These are phyloP conservation scores for Cygnus buccinator DNA, from an alignment of 2,113 vertebrate genomes.

Conservation along the genomic window DNA sequence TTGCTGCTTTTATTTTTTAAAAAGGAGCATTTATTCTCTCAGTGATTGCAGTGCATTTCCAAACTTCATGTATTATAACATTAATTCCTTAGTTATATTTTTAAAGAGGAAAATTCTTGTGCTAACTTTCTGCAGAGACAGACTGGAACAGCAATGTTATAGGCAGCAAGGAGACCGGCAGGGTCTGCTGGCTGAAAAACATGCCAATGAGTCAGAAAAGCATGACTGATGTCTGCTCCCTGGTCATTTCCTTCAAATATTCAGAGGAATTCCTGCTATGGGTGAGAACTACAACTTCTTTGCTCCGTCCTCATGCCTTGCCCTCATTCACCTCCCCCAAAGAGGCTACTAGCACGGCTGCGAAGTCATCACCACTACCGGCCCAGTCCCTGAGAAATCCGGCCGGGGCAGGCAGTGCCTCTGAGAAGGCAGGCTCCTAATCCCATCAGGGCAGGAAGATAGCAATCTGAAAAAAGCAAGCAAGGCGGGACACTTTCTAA, in stretches of 20 bases:
- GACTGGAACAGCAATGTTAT: not conserved
- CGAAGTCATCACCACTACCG: not conserved
- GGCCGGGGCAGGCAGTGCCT: slow-evolving; percentile 31
- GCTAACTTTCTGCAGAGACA: not conserved
- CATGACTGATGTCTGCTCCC: not conserved
- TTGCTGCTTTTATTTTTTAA: not conserved
- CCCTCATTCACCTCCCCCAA: not conserved
- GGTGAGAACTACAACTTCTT: not conserved
- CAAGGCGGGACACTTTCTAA: slow-evolving; percentile 44
- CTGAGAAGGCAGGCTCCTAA: slow-evolving; percentile 26
- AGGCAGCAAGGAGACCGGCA: not conserved
- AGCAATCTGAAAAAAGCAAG: slow-evolving; percentile 5
- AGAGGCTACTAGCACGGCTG: not conserved
- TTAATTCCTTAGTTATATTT: not conserved
- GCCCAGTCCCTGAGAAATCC: not conserved
- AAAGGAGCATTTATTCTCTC: not conserved
- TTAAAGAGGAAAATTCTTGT: not conserved
- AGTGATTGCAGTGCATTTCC: not conserved
- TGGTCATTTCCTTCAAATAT: not conserved
- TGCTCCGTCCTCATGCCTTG: not conserved
- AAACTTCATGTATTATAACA: not conserved
- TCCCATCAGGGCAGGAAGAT: slow-evolving; percentile 16
- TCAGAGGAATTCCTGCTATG: not conserved
- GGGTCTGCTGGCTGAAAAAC: not conserved
- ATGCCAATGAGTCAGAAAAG: slow-evolving; percentile 35